phyloP scores from a whole-genome alignment of 1,140 invertebrate genomes.

The Pseudomyrmex pallidus region DNA sequence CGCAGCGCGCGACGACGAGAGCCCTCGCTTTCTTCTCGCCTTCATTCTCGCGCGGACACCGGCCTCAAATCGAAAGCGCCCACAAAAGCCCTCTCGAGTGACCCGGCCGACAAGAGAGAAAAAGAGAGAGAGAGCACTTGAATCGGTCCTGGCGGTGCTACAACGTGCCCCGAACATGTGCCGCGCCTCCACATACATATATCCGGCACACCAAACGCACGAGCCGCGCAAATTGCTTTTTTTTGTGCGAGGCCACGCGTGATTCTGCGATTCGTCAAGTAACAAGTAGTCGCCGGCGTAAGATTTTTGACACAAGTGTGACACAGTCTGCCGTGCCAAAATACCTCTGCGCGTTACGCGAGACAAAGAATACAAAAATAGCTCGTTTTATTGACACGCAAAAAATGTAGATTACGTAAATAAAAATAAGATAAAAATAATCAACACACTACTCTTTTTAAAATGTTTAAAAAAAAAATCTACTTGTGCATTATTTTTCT shows the following conservation, averaged over 20 bases:
- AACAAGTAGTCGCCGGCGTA: neutral
- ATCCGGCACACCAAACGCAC: slow-evolving; percentile 17
- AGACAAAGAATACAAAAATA: too few species aligned
- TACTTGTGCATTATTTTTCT: too few species aligned
- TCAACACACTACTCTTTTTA: too few species aligned
- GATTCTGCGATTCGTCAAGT: neutral
- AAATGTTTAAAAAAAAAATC: too few species aligned
- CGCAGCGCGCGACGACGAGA: slow-evolving; percentile 51
- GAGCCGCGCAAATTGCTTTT: slow-evolving; percentile 19
- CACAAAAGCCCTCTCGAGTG: slow-evolving; percentile 52
- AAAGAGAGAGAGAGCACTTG: slow-evolving; percentile 42
- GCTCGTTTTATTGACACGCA: too few species aligned
- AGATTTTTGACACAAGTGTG: neutral
- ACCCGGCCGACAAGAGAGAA: slow-evolving; percentile 19
- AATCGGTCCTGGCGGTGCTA: slow-evolving; percentile 51
- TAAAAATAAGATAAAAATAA: too few species aligned
- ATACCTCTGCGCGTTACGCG: neutral
- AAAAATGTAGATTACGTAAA: too few species aligned
- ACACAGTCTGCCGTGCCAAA: neutral
- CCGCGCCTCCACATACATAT: neutral
- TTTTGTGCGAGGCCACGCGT: slow-evolving; percentile 10
- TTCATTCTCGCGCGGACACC: slow-evolving; percentile 45
- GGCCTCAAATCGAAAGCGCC: slow-evolving; percentile 25
- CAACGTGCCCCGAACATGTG: neutral
- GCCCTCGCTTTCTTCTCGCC: slow-evolving; percentile 47